phyloP scores from a whole-genome alignment of 2,113 vertebrate genomes.

The Cynocephalus volans region DNA sequence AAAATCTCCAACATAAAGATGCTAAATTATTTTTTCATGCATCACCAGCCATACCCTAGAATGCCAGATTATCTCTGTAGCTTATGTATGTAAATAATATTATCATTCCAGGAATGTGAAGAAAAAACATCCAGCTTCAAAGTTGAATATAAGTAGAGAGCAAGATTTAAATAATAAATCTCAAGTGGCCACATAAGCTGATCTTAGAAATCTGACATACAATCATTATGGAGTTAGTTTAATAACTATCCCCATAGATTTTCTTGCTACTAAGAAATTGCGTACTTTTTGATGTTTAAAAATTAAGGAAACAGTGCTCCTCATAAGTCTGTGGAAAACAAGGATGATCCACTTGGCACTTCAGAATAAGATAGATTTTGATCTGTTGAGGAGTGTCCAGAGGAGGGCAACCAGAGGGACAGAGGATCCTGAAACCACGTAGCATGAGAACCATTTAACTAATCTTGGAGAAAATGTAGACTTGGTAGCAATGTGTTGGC shows the following conservation, averaged over 20 bases:
- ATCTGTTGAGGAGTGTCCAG: background rate
- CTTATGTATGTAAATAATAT: background rate
- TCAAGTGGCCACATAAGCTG: background rate
- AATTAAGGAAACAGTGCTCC: background rate
- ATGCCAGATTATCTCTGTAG: background rate
- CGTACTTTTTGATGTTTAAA: background rate
- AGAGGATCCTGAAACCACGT: background rate
- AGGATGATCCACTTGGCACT: background rate
- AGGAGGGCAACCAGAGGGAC: background rate
- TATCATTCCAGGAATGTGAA: background rate
- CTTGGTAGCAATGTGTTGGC: background rate
- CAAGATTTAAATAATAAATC: background rate
- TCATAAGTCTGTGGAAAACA: background rate
- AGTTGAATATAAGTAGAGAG: background rate
- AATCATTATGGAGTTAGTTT: background rate
- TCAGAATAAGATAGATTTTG: background rate
- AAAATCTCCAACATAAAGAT: background rate
- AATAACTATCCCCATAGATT: background rate
- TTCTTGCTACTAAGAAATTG: background rate
- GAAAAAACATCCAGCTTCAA: background rate
- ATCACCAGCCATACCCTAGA: background rate
- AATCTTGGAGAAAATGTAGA: background rate
- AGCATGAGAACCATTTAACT: background rate
- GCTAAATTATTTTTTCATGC: background rate
- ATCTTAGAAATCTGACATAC: background rate